Base-by-base conservation (phyloP, 2,888 invertebrate species). In the Lithophane leautieri region DNA sequence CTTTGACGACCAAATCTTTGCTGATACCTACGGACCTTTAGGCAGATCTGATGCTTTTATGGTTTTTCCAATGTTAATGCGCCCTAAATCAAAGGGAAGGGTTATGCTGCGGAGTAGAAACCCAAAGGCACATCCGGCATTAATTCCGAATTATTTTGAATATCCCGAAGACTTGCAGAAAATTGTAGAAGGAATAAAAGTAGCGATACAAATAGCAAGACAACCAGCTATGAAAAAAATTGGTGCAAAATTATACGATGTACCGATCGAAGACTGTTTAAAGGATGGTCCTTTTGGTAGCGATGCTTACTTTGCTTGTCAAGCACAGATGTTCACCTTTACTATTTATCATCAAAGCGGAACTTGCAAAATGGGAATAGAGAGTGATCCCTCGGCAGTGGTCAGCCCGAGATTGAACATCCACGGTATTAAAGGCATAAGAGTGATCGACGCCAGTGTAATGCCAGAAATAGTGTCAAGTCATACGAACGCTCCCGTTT, bases 61-160 rank as follows among this genome's bases (percentile, higher is more conserved):
- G 96, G 93, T 98, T 1, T 97, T 98, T 83, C 98, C 98, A 0
- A 98, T 98, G 95, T 91, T 98, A 52, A 97, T 98, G 92, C 96
- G 98, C 82, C 98, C 98, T 0, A 97, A 97, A 89, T 98, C 98
- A n/a, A 96, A 96, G 84, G 98, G 98, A 0, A 95, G 97, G 79
- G 93, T 98, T 0, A 96, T 95, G 92, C 95, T 99, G n/a, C 97
- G 96, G 88, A 98, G 97, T 19, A 97, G 95, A 76, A 97, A 98
- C 91, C 98, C 98, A 0, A 97, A 97, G 85, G 97, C 97, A 0
- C 97, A 97, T 87, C 98, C 99, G 0, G 94, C 97, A n/a, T 96
- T 98, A 71, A 97, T 98, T 84, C 98, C 98, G 0, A 98, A 98
- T 91, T 99, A 99, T 92, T 97, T 99, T 90, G 97, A 97, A 67